These are phyloP conservation scores for Diogma glabrata DNA, from an alignment of 2,888 invertebrate species.

Conservation along the genomic window DNA sequence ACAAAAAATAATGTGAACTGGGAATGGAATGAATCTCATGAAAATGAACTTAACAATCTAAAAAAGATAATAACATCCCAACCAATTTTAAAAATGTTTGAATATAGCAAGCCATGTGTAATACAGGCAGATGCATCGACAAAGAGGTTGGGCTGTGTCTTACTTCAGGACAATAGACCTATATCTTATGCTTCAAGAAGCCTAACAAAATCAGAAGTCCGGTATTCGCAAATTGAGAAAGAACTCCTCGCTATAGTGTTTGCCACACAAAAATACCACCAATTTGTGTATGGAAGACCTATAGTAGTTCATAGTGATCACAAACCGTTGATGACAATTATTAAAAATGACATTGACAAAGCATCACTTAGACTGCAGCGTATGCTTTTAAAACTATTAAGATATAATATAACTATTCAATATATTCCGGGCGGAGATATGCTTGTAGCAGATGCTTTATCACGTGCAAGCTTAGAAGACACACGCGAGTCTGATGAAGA, in stretches of 20 bases:
- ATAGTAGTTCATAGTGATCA: neutral
- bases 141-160: neutral
- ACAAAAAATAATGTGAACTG: too few species aligned
- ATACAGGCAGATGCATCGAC: too few species aligned
- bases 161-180: neutral
- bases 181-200: neutral
- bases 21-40: too few species aligned
- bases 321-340: neutral
- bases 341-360: neutral
- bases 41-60: too few species aligned
- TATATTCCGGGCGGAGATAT: conserved; percentile 16
- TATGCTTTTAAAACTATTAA: neutral
- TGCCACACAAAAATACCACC: conserved; percentile 9
- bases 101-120: too few species aligned
- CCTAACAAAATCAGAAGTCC: neutral
- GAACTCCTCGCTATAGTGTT: neutral
- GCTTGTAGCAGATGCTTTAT: too few species aligned
- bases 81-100: too few species aligned
- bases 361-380: neutral
- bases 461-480: too few species aligned
- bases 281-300: conserved; percentile 12
- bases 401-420: neutral
- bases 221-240: too few species aligned
- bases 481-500: too few species aligned
- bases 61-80: too few species aligned